These are phyloP conservation scores for Piscicola geometra DNA, from an alignment of 2,888 invertebrate genomes.

Conservation along the genomic window DNA sequence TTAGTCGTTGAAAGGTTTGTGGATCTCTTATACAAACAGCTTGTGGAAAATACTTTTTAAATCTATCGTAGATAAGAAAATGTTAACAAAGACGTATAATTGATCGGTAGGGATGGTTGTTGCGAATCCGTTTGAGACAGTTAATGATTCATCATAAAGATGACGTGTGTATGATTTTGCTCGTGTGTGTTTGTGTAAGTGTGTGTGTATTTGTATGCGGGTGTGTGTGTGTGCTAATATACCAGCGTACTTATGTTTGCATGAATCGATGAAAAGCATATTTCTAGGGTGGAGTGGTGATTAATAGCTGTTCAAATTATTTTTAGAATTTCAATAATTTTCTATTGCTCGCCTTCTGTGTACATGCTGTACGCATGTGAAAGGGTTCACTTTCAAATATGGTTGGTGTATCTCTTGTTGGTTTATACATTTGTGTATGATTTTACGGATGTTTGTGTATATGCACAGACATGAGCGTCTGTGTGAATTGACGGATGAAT, in stretches of 20 bases:
- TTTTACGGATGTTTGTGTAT: background rate
- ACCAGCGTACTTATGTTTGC: background rate
- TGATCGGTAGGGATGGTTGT: background rate
- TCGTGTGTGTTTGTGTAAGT: background rate
- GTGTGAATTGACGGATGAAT: background rate
- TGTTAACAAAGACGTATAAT: background rate
- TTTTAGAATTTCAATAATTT: background rate
- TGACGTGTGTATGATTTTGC: background rate
- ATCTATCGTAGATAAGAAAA: too few species aligned
- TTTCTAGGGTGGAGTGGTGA: too few species aligned
- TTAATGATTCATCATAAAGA: too few species aligned
- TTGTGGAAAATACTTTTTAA: too few species aligned
- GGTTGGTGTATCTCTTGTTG: background rate
- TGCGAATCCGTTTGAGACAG: background rate
- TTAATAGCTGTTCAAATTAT: too few species aligned
- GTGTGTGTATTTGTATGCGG: constrained; percentile 6
- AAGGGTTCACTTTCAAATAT: background rate
- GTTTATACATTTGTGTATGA: background rate
- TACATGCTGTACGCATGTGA: background rate
- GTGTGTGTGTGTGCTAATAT: constrained; percentile 12
- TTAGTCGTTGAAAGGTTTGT: too few species aligned
- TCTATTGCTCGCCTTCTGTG: background rate
- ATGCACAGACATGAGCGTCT: background rate
- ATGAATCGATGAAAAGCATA: too few species aligned
- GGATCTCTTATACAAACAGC: too few species aligned